phyloP scores from a whole-genome alignment of 2,888 invertebrate genomes.

The Pasiphila rectangulata region DNA sequence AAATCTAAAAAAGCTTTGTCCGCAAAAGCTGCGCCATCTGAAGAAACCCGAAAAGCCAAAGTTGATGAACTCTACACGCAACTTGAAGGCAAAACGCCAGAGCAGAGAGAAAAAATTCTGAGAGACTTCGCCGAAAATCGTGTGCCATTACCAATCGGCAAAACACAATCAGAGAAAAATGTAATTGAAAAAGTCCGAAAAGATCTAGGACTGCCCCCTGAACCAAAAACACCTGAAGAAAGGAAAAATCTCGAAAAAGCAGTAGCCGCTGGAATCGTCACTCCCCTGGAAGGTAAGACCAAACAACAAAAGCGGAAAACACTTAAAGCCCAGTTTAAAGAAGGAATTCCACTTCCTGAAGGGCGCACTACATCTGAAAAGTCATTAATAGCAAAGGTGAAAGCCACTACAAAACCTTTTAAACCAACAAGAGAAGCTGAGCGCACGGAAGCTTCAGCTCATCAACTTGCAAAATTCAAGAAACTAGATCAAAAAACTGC shows the following conservation, averaged over 20 bases:
- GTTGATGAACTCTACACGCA: slow-evolving; percentile 39
- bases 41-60: slow-evolving; percentile 35
- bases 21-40: slow-evolving; percentile 20
- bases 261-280: slow-evolving; percentile 33
- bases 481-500: too few species aligned
- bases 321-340: too few species aligned
- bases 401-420: too few species aligned
- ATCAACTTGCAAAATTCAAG: too few species aligned
- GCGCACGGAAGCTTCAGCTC: too few species aligned
- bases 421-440: slow-evolving; percentile 31
- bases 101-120: slow-evolving; percentile 39
- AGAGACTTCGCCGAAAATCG: slow-evolving; percentile 37
- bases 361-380: slow-evolving; percentile 42
- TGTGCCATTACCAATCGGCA: slow-evolving; percentile 40
- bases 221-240: slow-evolving; percentile 29
- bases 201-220: neutral
- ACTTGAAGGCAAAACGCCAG: slow-evolving; percentile 36
- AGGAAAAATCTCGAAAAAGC: slow-evolving; percentile 32
- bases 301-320: too few species aligned
- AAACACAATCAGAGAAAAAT: slow-evolving; percentile 42
- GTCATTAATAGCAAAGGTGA: slow-evolving; percentile 27
- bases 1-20: neutral
- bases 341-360: too few species aligned
- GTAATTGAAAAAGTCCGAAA: slow-evolving; percentile 33
- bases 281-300: too few species aligned